Conservation (phyloP, 2,113 vertebrate genomes). For the Bubalus kerabau region DNA sequence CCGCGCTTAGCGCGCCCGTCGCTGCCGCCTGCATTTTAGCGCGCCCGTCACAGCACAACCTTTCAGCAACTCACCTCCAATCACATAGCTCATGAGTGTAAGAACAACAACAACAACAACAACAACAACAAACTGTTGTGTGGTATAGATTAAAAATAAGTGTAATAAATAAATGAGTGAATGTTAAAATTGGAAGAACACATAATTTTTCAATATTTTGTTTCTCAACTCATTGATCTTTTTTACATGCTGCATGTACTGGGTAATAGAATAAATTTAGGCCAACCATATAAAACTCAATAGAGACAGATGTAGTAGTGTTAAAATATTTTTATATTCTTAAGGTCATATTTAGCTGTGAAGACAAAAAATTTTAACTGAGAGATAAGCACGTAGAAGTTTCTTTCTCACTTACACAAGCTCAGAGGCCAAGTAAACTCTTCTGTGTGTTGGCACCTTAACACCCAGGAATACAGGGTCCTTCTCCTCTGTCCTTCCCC, state of each 20-base stretch:
- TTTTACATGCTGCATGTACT: background rate
- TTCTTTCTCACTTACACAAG: background rate
- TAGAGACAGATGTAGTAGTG: background rate
- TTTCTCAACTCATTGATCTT: background rate
- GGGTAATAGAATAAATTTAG: background rate
- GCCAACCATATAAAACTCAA: background rate
- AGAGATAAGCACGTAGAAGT: background rate
- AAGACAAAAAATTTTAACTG: background rate
- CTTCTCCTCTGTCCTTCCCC: background rate
- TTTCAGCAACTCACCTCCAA: background rate
- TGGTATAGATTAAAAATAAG: background rate
- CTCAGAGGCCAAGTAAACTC: background rate
- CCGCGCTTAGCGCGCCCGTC: too few relatives aligned
- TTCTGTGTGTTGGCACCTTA: rapidly evolving
- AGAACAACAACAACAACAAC: background rate
- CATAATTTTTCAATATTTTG: background rate
- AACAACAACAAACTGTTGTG: background rate
- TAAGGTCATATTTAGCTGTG: background rate
- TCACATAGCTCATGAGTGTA: background rate
- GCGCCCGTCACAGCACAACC: background rate
- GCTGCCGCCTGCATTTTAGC: too few relatives aligned
- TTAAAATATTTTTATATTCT: background rate
- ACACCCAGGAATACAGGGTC: too few relatives aligned
- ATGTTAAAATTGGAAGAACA: background rate
- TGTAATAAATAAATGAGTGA: background rate